Evolutionary conservation across 92 coral and sea anemone species (phyloP).

Genomic region (Paramuricea clavata): DNA sequence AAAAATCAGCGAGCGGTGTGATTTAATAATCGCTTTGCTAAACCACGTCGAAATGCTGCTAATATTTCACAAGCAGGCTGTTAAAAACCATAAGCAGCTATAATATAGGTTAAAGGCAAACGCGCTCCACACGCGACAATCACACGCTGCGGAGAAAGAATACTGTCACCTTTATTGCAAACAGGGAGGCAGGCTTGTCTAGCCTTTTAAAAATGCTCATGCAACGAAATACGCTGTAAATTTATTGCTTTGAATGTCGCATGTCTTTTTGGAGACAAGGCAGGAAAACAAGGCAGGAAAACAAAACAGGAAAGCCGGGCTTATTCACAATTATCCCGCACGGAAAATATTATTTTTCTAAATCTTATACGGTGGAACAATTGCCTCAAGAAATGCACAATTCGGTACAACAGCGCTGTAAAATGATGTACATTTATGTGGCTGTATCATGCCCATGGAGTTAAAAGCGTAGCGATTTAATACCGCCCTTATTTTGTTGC

Average conservation of each 20-base stretch:
- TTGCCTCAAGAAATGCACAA: no score
- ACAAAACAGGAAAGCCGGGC: no score
- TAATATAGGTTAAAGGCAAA: not conserved
- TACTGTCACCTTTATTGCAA: not conserved
- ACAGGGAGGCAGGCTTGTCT: not conserved
- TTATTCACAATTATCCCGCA: no score
- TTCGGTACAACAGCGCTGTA: no score
- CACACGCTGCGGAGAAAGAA: slow-evolving; percentile 6
- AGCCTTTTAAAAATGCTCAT: not conserved
- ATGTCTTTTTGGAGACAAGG: no score
- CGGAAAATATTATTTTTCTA: no score
- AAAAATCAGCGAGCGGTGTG: not conserved
- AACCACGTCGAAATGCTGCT: not conserved
- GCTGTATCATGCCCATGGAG: no score
- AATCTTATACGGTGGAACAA: no score
- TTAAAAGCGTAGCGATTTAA: no score
- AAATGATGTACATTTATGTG: no score
- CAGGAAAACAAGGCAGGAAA: no score
- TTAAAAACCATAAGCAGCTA: slow-evolving; percentile 34
- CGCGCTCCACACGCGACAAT: not conserved
- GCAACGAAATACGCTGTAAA: not conserved
- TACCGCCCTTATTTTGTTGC: not conserved
- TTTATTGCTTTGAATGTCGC: not conserved
- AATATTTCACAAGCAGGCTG: not conserved
- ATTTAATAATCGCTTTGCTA: slow-evolving; percentile 13